Base-by-base conservation (phyloP, 2,113 vertebrate species). In the Chloropsis hardwickii region DNA sequence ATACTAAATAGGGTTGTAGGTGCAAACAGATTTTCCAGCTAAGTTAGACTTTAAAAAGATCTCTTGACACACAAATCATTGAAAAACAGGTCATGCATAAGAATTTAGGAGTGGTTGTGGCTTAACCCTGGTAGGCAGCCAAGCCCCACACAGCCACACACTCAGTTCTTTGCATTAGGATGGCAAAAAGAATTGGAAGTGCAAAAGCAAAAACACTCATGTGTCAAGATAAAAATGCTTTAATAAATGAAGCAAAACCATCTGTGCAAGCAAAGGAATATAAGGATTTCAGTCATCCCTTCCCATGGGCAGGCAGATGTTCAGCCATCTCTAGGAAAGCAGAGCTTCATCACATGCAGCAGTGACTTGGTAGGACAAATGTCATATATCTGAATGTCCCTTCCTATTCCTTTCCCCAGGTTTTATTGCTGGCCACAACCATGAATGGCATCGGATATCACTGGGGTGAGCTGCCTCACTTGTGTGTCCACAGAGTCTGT, bases 101-200 rank as follows among this genome's bases (percentile, higher is more conserved):
- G 13, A 47, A 77, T 48, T 58, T 40, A 84, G 7, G 8, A 9
- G 12, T 28, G 25, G 5, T 13, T 77, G 33, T 50, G 39, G 2
- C n/a, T 81, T 60, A 74, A 74, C 9, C 9, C 16, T 53, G 13
- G 7, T 45, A 53, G 39, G 29, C 56, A 70, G 48, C 28, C 51
- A 58, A 73, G 19, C 0, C 12, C 9, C 9, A 77, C 37, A 56
- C 11, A 81, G 15, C 7, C 0, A 0, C 28, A 71, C 1, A 6
- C 20, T 47, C 22, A 24, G 5, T 28, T 61, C 9, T 40, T 47
- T n/a, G 10, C 8, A 19, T 5, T n/a, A 23, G 24, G 5, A 31
- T 57, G 17, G 14, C 22, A 72, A 56, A 78, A 37, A 62, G 10
- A 78, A 39, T 9, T 72, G 6, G 16, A 82, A 67, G 4, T 24